Conservation (phyloP, 2,797 vertebrate genomes). For the Myioborus miniatus region DNA sequence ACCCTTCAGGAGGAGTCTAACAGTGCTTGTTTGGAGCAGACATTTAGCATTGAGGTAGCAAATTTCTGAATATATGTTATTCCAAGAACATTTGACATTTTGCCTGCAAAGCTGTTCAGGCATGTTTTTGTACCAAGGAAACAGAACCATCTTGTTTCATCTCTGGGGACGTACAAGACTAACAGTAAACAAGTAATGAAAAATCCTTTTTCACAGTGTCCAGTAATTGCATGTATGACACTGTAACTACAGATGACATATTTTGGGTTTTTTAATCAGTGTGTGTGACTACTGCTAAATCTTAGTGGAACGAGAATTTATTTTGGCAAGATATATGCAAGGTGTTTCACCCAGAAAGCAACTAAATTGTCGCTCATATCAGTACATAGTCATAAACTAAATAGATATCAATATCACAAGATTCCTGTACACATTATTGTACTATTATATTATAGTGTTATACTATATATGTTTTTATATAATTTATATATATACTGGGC, state of each 20-base stretch:
- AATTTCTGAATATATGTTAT: background rate
- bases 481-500: background rate
- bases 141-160: background rate
- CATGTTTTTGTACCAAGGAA: background rate
- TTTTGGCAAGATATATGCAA: background rate
- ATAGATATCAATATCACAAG: background rate
- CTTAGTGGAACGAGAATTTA: background rate
- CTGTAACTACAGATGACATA: fast-evolving
- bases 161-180: background rate
- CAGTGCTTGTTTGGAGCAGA: background rate
- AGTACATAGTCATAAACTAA: background rate
- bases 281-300: background rate
- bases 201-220: background rate
- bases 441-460: background rate
- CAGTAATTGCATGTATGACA: background rate
- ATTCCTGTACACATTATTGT: background rate
- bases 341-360: background rate
- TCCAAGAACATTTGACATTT: background rate
- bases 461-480: background rate
- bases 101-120: background rate
- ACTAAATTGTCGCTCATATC: background rate
- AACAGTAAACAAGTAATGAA: background rate
- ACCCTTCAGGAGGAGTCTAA: background rate
- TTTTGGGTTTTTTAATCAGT: background rate
- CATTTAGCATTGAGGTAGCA: background rate